Conservation (phyloP, 2,797 vertebrate species). For the Xyrichtys novacula region DNA sequence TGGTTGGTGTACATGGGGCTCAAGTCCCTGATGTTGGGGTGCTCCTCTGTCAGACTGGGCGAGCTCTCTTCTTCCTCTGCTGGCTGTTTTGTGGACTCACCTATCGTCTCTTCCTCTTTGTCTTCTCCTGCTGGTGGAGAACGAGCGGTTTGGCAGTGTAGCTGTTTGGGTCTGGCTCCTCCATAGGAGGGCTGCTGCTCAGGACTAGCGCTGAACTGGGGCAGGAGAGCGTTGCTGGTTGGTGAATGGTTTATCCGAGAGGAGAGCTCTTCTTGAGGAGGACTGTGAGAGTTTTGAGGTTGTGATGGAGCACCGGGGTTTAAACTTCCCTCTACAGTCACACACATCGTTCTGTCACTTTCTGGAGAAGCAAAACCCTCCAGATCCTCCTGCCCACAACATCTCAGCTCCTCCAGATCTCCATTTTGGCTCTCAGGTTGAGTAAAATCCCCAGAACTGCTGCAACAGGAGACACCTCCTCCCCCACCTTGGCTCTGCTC, state of each 20-base stretch:
- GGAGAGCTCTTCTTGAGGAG: conserved; percentile 42
- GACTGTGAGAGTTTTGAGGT: conserved; percentile 58
- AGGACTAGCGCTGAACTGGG: conserved; percentile 57
- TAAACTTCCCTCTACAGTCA: conserved; percentile 53
- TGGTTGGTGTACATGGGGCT: conserved; percentile 48
- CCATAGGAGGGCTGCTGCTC: conserved; percentile 77
- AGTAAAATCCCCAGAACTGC: conserved; percentile 60
- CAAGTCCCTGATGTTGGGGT: conserved; percentile 37
- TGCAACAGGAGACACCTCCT: conserved; percentile 24
- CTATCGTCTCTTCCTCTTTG: conserved; percentile 28
- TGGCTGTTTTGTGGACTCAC: conserved; percentile 22
- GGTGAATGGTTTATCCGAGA: conserved; percentile 28
- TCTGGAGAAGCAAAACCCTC: conserved; percentile 73
- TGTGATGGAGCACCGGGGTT: conserved; percentile 52
- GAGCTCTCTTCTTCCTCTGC: conserved; percentile 59
- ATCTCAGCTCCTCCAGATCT: conserved; percentile 59
- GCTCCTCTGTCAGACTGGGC: conserved; percentile 41
- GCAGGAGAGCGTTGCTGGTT: conserved; percentile 55
- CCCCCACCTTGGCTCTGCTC: conserved; percentile 31
- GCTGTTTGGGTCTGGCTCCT: conserved; percentile 91
- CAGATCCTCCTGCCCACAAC: conserved; percentile 45
- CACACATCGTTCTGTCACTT: conserved; percentile 68
- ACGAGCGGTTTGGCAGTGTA: conserved; percentile 77
- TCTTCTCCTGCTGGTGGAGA: conserved; percentile 64
- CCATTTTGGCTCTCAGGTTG: conserved; percentile 54